Base-by-base conservation (phyloP, 2,888 invertebrate genomes). In the Morpho deidamia region DNA sequence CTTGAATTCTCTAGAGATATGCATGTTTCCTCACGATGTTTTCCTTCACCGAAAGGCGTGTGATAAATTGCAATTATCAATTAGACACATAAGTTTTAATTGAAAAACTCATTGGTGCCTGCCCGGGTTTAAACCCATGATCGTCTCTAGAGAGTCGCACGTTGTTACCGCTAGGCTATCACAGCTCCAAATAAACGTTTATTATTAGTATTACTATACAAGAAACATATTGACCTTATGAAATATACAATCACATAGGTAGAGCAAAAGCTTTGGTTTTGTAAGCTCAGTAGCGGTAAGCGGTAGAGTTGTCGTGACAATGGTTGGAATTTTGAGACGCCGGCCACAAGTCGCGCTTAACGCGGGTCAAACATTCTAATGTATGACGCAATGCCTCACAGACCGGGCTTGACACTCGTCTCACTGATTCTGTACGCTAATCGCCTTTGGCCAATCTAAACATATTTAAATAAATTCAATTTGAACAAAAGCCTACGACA, bases 321-420 rank as follows among this genome's bases (percentile, higher is more conserved):
- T 79, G 72, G 78, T 70, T 69, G 76, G 76, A 76, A 76, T 76
- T 73, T 68, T 67, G 72, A 76, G 74, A 73, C 74, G 78, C 75
- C 76, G 67, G 58, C 62, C 59, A 61, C 38, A 58, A 60, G 63
- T 66, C 68, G 68, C 68, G 61, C 64, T 63, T 61, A 51, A 68
- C 72, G 73, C 70, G 79, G 83, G 82, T 83, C 83, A 83, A 83
- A 81, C 84, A 83, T 84, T 84, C 83, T 84, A 84, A 83, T 78
- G 79, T 76, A 80, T 83, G 84, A 84, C 83, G 84, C 81, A 84
- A 84, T 76, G 70, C 73, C 67, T 70, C 72, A 69, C 76, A 67
- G 74, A 83, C 81, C 83, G 81, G 83, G 82, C 81, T 83, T 81
- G 79, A n/a, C 81, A 81, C 81, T 82, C 82, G 81, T 83, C 82